Evolutionary conservation across 2,113 vertebrate species (phyloP).

Genomic region (Syngnathus floridae): DNA sequence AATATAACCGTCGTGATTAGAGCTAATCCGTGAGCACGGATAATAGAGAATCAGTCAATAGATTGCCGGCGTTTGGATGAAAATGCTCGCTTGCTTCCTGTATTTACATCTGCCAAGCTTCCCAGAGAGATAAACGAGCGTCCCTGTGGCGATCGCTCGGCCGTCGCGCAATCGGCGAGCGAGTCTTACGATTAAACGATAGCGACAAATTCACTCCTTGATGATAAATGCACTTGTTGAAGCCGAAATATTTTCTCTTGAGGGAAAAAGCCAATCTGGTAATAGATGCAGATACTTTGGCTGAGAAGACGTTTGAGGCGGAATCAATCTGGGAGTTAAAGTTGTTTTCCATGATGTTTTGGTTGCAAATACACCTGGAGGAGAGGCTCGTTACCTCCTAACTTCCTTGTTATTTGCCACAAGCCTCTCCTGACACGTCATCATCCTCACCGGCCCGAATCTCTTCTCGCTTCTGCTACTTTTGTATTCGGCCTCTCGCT

Average conservation of each 20-base stretch:
- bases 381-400: conserved; percentile 22
- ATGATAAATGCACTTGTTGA: conserved; percentile 8
- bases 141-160: background rate
- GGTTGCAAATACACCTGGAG: conserved; percentile 28
- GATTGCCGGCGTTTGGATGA: conserved; percentile 17
- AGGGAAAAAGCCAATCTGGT: conserved; percentile 23
- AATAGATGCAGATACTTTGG: conserved; percentile 28
- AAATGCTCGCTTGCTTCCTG: conserved; percentile 34
- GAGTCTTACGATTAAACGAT: conserved; percentile 10
- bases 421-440: conserved; percentile 27
- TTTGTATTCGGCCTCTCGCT: conserved; percentile 28
- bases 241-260: conserved; percentile 22
- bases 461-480: conserved; percentile 13
- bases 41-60: conserved; percentile 29
- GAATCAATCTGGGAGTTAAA: conserved; percentile 17
- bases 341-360: conserved; percentile 28
- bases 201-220: conserved; percentile 7
- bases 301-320: conserved; percentile 31
- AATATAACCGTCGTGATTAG: conserved; percentile 45
- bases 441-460: conserved; percentile 14
- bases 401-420: conserved; percentile 32
- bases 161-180: background rate
- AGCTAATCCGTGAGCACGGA: conserved; percentile 47
- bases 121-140: conserved; percentile 19
- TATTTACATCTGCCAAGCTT: conserved; percentile 27